Conservation (phyloP, 2,113 vertebrate species). For the Peromyscus maniculatus region DNA sequence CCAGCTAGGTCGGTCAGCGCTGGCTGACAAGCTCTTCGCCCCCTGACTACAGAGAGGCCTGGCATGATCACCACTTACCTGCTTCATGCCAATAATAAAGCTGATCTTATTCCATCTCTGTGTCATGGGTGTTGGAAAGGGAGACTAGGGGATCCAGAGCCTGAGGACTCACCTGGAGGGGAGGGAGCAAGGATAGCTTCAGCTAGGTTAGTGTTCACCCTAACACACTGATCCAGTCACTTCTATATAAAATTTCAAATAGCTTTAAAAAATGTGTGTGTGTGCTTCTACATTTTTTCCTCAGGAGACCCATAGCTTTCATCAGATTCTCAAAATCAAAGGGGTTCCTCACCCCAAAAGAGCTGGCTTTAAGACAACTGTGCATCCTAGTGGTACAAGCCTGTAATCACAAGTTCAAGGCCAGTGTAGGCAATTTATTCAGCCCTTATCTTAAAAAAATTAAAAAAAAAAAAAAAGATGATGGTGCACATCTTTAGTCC, state of each 20-base stretch:
- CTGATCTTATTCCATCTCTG: slow-evolving; percentile 59
- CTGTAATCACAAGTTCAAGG: not conserved
- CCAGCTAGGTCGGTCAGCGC: not conserved
- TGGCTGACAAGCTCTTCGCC: not conserved
- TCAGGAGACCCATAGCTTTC: not conserved
- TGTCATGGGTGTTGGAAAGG: slow-evolving; percentile 50
- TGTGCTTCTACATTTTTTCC: not conserved
- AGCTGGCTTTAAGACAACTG: not conserved
- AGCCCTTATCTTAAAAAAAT: not conserved
- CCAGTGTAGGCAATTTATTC: not conserved
- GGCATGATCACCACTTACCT: slow-evolving; percentile 30
- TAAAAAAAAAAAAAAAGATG: not conserved
- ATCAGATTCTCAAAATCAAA: not conserved
- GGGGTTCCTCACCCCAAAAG: not conserved
- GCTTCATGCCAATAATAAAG: slow-evolving; percentile 78
- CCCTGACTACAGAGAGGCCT: slow-evolving; percentile 17
- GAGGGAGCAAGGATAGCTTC: not conserved
- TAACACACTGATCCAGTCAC: not conserved
- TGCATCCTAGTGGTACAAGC: not conserved
- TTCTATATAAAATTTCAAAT: not conserved
- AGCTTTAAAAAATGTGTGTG: not conserved
- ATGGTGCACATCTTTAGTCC: not conserved
- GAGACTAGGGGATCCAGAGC: not conserved
- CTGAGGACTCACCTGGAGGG: not conserved
- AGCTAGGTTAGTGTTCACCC: not conserved